Evolutionary conservation across 2,888 invertebrate species (phyloP).

Genomic region (Cinara cedri): DNA sequence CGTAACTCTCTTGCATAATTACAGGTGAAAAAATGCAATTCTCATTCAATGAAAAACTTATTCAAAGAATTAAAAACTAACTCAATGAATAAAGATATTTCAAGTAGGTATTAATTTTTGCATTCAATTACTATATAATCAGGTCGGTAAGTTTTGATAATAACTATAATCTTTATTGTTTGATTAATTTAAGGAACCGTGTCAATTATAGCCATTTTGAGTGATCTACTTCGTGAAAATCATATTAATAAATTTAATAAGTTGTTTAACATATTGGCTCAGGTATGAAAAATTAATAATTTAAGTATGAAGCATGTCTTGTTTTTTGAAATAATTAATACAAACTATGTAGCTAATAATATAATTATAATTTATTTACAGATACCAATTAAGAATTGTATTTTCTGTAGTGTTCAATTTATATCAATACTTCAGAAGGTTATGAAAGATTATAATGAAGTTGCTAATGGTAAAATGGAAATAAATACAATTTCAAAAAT

Average conservation of each 20-base stretch:
- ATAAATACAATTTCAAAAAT: background rate
- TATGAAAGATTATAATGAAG: background rate
- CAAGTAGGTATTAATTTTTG: too few relatives aligned
- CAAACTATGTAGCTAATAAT: background rate
- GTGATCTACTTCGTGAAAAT: conserved; percentile 23
- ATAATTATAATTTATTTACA: background rate
- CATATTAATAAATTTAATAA: conserved; percentile 4
- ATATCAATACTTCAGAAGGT: conserved; percentile 20
- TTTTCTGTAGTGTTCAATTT: conserved; percentile 17
- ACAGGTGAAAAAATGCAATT: conserved; percentile 4
- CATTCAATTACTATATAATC: background rate
- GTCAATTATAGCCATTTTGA: conserved; percentile 20
- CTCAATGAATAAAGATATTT: background rate
- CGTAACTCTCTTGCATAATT: background rate
- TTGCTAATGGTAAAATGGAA: background rate
- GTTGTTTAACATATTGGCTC: background rate
- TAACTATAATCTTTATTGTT: background rate
- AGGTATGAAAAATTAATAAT: background rate
- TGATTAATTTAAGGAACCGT: conserved; percentile 20
- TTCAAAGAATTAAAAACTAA: background rate
- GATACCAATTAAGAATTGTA: conserved; percentile 4
- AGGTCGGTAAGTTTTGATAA: background rate
- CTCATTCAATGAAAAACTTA: background rate
- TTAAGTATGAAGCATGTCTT: too few relatives aligned
- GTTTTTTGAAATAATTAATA: too few relatives aligned